Evolutionary conservation across 2,113 vertebrate genomes (phyloP).

Genomic region (Phalacrocorax brasilianus): DNA sequence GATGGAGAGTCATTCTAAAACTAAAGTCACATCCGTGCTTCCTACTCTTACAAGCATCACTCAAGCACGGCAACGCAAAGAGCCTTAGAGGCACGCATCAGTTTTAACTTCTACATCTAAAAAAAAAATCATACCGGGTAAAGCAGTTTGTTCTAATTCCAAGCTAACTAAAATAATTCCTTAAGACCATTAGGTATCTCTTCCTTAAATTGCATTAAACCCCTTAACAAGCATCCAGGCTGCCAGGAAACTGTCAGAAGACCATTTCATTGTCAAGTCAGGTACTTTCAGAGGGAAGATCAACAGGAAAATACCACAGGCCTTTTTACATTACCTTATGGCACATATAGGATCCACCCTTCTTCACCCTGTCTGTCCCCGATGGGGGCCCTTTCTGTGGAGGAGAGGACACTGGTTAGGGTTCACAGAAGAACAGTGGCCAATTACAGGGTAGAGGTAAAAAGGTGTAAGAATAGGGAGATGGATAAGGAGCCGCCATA

Average conservation of each 20-base stretch:
- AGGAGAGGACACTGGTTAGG: neutral
- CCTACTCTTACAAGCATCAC: neutral
- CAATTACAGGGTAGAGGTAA: neutral
- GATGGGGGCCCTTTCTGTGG: slow-evolving; percentile 84
- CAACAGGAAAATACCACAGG: accelerated
- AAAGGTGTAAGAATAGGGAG: neutral
- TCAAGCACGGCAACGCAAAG: neutral
- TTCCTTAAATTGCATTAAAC: neutral
- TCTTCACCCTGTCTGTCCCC: slow-evolving; percentile 92
- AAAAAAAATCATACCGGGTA: neutral
- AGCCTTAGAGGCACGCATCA: neutral
- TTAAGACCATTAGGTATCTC: neutral
- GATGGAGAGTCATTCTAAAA: neutral
- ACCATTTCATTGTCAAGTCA: neutral
- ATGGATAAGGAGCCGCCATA: neutral
- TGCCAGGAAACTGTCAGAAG: neutral
- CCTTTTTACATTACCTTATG: slow-evolving; percentile 83
- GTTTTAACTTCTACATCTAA: neutral
- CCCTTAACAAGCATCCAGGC: neutral
- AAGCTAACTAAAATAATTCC: neutral
- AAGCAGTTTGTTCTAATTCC: neutral
- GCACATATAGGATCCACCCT: slow-evolving; percentile 99
- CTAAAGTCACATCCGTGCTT: neutral
- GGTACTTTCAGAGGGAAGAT: neutral
- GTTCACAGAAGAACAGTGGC: neutral